Conservation (phyloP, 1,140 invertebrate genomes). For the Scaptomyza pallida region DNA sequence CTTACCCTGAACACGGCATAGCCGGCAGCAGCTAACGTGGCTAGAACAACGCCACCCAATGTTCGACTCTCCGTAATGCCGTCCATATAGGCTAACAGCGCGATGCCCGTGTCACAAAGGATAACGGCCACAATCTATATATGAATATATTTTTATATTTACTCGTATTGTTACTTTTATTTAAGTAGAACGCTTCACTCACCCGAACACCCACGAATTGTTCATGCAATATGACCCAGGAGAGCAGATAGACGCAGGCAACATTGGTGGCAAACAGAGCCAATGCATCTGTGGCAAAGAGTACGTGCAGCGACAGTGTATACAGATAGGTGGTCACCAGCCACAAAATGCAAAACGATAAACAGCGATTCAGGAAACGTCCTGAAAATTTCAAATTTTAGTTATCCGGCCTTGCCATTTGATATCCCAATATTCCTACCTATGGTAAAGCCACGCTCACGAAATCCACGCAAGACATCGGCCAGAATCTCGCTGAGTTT, state of each 20-base stretch:
- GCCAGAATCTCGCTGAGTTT: slow-evolving; percentile 90
- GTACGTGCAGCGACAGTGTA: slow-evolving; percentile 91
- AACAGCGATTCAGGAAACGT: slow-evolving; percentile 92
- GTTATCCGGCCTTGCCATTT: too few relatives aligned
- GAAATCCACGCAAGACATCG: slow-evolving; percentile 92
- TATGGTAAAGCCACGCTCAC: slow-evolving; percentile 93
- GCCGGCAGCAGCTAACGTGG: slow-evolving; percentile 93
- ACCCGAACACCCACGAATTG: slow-evolving; percentile 98
- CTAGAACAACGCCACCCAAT: slow-evolving; percentile 95
- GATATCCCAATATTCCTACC: slow-evolving; percentile 87
- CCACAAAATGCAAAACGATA: slow-evolving; percentile 95
- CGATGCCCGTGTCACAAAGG: slow-evolving; percentile 96
- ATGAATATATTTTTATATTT: too few relatives aligned
- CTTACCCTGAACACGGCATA: slow-evolving; percentile 96
- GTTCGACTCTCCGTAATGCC: slow-evolving; percentile 95
- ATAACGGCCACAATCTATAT: slow-evolving; percentile 96
- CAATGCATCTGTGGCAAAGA: slow-evolving; percentile 95
- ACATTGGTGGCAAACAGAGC: slow-evolving; percentile 96
- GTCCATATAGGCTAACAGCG: slow-evolving; percentile 97
- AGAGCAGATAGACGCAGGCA: slow-evolving; percentile 95
- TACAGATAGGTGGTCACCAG: slow-evolving; percentile 97
- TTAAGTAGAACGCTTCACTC: too few relatives aligned
- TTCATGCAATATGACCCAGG: slow-evolving; percentile 97
- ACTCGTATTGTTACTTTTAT: too few relatives aligned
- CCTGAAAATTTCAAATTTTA: too few relatives aligned